Conservation (phyloP, 2,888 invertebrate genomes). For the Pammene fasciana region DNA sequence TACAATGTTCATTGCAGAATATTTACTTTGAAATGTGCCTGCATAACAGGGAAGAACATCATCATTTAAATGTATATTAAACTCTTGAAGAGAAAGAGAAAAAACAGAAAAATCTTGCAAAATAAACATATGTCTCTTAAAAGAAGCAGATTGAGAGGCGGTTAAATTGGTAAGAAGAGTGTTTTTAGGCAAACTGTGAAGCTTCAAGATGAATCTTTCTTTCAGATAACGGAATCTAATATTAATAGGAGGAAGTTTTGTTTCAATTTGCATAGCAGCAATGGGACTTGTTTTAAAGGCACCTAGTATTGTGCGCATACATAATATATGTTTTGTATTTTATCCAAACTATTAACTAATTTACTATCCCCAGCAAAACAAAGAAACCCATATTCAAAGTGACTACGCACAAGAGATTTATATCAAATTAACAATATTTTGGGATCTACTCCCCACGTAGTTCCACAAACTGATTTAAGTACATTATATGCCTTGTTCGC, state of each 20-base stretch:
- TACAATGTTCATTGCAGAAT: slow-evolving; percentile 1
- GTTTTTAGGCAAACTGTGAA: slow-evolving; percentile 1
- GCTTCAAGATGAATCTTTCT: slow-evolving; percentile 7
- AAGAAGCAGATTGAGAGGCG: background rate
- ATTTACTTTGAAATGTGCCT: slow-evolving; percentile 7
- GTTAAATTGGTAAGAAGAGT: background rate
- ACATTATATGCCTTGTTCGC: slow-evolving; percentile 7
- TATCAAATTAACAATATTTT: slow-evolving; percentile 7
- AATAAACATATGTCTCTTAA: background rate
- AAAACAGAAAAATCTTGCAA: too few relatives aligned
- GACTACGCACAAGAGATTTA: slow-evolving; percentile 3
- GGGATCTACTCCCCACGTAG: slow-evolving; percentile 5
- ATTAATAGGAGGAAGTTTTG: background rate
- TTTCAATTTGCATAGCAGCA: slow-evolving; percentile 7
- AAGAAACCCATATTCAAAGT: background rate
- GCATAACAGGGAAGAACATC: slow-evolving; percentile 5
- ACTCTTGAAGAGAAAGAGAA: background rate
- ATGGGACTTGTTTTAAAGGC: slow-evolving; percentile 6
- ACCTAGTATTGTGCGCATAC: slow-evolving; percentile 4
- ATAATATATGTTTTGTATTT: slow-evolving; percentile 10
- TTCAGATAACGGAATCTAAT: slow-evolving; percentile 1
- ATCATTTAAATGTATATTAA: background rate
- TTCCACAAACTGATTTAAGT: background rate
- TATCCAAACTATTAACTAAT: background rate
- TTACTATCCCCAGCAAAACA: slow-evolving; percentile 1